A percentile compares a stretch with the other conserved stretches of the same genome.
These are phyloP conservation scores for Capitulum mitella DNA, from an alignment of 2,888 invertebrate species.

Conservation along the genomic window DNA sequence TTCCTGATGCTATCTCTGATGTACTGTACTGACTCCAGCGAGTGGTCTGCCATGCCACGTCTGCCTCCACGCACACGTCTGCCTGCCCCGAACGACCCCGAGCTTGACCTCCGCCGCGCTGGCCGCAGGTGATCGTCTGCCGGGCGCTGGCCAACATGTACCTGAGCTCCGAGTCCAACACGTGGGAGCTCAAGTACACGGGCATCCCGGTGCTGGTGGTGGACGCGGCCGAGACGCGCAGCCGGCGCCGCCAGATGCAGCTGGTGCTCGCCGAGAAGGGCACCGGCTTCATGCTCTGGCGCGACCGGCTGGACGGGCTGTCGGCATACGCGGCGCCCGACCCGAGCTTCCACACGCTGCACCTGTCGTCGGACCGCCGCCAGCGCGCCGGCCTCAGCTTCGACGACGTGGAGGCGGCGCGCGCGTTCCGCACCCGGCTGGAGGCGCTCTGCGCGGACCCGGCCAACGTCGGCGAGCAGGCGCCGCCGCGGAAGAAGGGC, in stretches of 20 bases:
- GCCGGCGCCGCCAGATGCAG: conserved; percentile 59
- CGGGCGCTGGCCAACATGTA: conserved; percentile 66
- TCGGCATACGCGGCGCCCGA: conserved; percentile 65
- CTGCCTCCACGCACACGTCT: too few species aligned
- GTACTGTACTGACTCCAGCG: too few species aligned
- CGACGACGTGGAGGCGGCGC: conserved; percentile 63
- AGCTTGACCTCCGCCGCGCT: background rate
- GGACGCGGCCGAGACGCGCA: conserved; percentile 65
- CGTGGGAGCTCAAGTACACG: conserved; percentile 65
- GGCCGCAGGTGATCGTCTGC: conserved; percentile 57
- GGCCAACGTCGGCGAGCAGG: conserved; percentile 66
- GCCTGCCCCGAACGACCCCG: too few species aligned
- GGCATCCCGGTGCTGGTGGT: conserved; percentile 71
- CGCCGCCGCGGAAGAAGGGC: conserved; percentile 53
- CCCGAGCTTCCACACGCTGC: conserved; percentile 66
- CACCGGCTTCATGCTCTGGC: conserved; percentile 73
- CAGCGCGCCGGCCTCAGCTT: conserved; percentile 70
- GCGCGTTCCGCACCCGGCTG: conserved; percentile 61
- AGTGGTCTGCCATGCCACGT: too few species aligned
- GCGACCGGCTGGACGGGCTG: conserved; percentile 69
- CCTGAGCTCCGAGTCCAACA: conserved; percentile 42
- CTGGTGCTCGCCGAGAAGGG: conserved; percentile 68
- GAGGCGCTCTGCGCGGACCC: conserved; percentile 62
- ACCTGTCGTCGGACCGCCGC: conserved; percentile 66
- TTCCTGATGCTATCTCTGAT: too few species aligned